Percentiles rank a stretch among this genome's conserved stretches.
Conservation (phyloP, 2,113 vertebrate genomes). For the Chaenogobius annularis region DNA sequence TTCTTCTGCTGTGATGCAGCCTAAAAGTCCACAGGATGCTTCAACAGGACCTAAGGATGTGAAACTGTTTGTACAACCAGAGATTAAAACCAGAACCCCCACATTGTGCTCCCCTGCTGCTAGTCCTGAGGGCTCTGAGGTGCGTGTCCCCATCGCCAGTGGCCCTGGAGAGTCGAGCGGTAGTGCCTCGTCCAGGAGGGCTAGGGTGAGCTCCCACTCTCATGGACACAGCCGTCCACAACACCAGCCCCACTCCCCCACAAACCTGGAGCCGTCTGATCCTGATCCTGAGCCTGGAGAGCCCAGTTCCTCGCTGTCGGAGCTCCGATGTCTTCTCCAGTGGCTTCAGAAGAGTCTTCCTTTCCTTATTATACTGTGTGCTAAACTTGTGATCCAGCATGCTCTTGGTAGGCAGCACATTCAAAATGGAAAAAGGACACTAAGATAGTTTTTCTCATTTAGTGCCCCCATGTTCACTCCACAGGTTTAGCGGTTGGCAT, state of each 20-base stretch:
- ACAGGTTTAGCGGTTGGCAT: conserved; percentile 93
- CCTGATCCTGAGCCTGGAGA: conserved; percentile 81
- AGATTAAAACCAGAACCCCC: conserved; percentile 63
- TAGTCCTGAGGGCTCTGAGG: conserved; percentile 69
- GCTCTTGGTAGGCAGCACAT: conserved; percentile 77
- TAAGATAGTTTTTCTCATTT: not conserved
- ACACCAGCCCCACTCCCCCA: conserved; percentile 65
- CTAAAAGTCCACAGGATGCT: conserved; percentile 69
- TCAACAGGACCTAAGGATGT: conserved; percentile 63
- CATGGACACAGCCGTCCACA: conserved; percentile 59
- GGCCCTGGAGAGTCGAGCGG: conserved; percentile 72
- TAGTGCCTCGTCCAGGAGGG: conserved; percentile 67
- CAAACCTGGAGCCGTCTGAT: conserved; percentile 54
- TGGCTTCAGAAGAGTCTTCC: conserved; percentile 95
- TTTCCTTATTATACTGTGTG: conserved; percentile 87
- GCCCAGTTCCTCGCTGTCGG: conserved; percentile 82
- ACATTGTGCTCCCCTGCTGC: conserved; percentile 42
- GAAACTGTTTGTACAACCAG: conserved; percentile 70
- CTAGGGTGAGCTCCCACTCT: conserved; percentile 68
- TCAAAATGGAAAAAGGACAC: not conserved
- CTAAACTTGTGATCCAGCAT: conserved; percentile 90
- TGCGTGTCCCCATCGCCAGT: conserved; percentile 78
- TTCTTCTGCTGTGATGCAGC: conserved; percentile 82
- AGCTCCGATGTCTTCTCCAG: conserved; percentile 85
- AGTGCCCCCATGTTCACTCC: not conserved